A percentile compares a stretch with the other conserved stretches of the same genome.
Evolutionary conservation across 1,140 invertebrate species (phyloP).

Genomic region (Monomorium pharaonis): DNA sequence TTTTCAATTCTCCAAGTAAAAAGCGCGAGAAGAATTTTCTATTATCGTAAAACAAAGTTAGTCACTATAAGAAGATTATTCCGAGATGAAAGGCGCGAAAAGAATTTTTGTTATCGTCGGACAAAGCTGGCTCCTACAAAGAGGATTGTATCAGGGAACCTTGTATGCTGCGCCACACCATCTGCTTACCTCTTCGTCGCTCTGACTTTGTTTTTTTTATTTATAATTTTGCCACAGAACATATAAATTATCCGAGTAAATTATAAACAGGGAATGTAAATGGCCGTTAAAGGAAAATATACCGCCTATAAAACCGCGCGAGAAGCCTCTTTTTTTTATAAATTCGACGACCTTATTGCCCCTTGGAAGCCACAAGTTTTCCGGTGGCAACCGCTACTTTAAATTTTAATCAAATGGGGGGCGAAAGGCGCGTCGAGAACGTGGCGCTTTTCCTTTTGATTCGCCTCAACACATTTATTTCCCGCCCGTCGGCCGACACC

Average conservation of each 20-base stretch:
- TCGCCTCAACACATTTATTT: background rate
- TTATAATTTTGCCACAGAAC: background rate
- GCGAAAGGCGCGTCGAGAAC: background rate
- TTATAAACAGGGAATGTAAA: background rate
- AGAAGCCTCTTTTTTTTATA: background rate
- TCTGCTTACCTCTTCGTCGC: background rate
- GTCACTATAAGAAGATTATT: slow-evolving; percentile 40
- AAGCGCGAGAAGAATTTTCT: slow-evolving; percentile 27
- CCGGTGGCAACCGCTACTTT: background rate
- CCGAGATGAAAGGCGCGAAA: slow-evolving; percentile 32
- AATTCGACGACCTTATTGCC: background rate
- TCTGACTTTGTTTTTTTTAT: background rate
- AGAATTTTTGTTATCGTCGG: slow-evolving; percentile 27
- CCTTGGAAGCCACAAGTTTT: background rate
- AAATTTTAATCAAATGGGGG: background rate
- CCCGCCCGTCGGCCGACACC: background rate
- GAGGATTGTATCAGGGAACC: slow-evolving; percentile 16
- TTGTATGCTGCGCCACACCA: background rate
- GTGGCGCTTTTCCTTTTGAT: background rate
- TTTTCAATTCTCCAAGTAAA: slow-evolving; percentile 7
- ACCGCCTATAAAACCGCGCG: background rate
- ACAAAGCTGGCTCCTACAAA: background rate
- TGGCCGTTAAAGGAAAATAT: slow-evolving; percentile 17
- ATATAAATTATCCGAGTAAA: slow-evolving; percentile 16
- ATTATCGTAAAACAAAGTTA: slow-evolving; percentile 35